Evolutionary conservation across 2,113 vertebrate genomes (phyloP), one percentile per base, ranked within the genome.

Genomic region (Oreocharis arfaki): DNA sequence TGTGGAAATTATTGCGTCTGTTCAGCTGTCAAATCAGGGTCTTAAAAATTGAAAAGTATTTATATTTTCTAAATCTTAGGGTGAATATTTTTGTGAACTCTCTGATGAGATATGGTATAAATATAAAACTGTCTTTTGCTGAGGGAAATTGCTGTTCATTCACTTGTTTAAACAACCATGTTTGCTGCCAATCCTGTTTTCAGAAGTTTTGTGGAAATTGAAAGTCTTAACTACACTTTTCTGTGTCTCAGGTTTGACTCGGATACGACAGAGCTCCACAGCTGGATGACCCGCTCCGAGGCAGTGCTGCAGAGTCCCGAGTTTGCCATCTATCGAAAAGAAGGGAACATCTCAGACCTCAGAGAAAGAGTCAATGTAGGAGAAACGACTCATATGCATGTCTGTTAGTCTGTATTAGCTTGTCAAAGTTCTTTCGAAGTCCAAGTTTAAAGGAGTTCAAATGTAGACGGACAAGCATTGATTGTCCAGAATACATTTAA

Each of bases 241-340:
- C 26, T 89, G 61, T 93, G 24, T 74, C 68, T 56, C 97, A 99
- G 99, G 97, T 99, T 99, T 97, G 99, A 99, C 87, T 98, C 98
- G 5, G 99, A 99, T 90, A 99, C 98, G 92, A 99, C 99, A 28
- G 99, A 99, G 98, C 98, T 99, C 59, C 99, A 99, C 96, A 99
- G 99, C 89, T 99, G 99, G 98, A 99, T 99, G 98, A 99, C 99
- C 32, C 98, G 99, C 8, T 99, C 99, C 12, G 99, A 99, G 98
- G 99, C 99, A 42, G 98, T 98, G 93, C 97, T 99, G 33, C 99
- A 99, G 96, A 99, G 98, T 95, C 98, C 99, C 0, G 99, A 99
- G 95, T 99, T 99, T 93, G 98, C 99, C 13, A 53, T 99, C 83
- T 99, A 98, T 22, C 98, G 99, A 27, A 99, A 99, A 76, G 99